Evolutionary conservation across 2,113 vertebrate species (phyloP), one percentile per base, ranked within the genome.

Genomic region (Neolamprologus toae): DNA sequence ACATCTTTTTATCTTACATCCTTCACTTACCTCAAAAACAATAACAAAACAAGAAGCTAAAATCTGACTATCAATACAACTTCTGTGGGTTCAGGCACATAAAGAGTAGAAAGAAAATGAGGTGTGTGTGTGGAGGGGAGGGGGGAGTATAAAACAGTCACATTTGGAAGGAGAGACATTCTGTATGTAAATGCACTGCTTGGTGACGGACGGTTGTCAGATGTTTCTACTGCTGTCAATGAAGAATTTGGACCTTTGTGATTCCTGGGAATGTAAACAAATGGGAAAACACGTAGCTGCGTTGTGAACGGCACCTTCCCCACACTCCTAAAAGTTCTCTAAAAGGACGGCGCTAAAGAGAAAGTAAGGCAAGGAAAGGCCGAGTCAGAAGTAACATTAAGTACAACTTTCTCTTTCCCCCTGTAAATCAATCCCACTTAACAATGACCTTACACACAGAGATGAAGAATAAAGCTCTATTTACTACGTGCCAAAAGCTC

Each of bases 1-100:
- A 94, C 94, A 96, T 92, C 84, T 81, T 88, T 91, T 89, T 92
- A 93, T 95, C 90, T 93, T 94, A 95, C 94, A 96, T 93, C 95
- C 93, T 95, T 96, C 91, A 89, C 92, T 95, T 91, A 93, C 89
- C 90, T 93, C 90, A 89, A 89, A 89, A 93, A 90, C 55, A 92
- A 94, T 28, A 91, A 90, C 80, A 92, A 86, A 90, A 88, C 33
- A 81, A 84, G 45, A 90, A 47, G 23, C n/a, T 54, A 88, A 87
- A 82, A 86, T 78, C 84, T 88, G 83, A 90, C 87, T 93, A 93
- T 93, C 83, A 90, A 86, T 94, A 95, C 93, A 95, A 90, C 93
- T 94, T 94, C 86, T 86, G 88, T 89, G 89, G 91, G 91, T 95
- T 95, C 92, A 96, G 96, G 95, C 95, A 95, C 95, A 86, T 95